These are phyloP conservation scores for Phylloscopus collybita DNA, from an alignment of 2,797 vertebrate genomes.

Conservation along the genomic window DNA sequence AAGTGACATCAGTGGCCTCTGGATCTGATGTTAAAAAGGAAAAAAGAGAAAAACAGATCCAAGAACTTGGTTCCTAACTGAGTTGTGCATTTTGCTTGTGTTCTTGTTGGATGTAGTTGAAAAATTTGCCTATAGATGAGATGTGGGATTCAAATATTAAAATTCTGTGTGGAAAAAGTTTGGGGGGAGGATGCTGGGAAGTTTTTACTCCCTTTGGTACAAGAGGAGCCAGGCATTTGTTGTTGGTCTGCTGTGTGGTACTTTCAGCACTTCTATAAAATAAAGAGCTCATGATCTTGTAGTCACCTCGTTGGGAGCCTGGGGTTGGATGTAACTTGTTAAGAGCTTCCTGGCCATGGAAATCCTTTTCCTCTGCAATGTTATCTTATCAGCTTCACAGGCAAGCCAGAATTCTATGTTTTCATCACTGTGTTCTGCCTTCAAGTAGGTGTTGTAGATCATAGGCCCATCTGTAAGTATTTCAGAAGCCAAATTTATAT, in stretches of 20 bases:
- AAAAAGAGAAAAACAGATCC: neutral
- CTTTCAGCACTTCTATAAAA: neutral
- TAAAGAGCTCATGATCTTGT: neutral
- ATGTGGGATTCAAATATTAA: neutral
- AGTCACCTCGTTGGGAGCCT: conserved; percentile 87
- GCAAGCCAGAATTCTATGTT: conserved; percentile 92
- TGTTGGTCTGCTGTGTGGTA: neutral
- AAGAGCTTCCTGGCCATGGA: conserved; percentile 87
- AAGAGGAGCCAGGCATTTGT: neutral
- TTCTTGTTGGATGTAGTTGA: neutral
- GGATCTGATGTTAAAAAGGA: neutral
- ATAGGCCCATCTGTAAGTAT: conserved; percentile 81
- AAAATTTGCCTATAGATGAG: neutral
- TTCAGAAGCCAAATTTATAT: conserved; percentile 1
- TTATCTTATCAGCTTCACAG: conserved; percentile 87
- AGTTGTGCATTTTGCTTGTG: neutral
- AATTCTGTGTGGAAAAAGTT: neutral
- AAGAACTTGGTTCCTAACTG: neutral
- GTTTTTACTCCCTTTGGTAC: neutral
- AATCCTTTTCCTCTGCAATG: conserved; percentile 80
- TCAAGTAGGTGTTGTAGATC: conserved; percentile 86
- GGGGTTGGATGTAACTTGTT: conserved; percentile 83
- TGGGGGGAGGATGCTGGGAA: neutral
- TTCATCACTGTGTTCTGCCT: conserved; percentile 89
- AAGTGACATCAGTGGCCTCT: neutral